Conservation (phyloP, 2,797 vertebrate species). For the Hydrolagus colliei region DNA sequence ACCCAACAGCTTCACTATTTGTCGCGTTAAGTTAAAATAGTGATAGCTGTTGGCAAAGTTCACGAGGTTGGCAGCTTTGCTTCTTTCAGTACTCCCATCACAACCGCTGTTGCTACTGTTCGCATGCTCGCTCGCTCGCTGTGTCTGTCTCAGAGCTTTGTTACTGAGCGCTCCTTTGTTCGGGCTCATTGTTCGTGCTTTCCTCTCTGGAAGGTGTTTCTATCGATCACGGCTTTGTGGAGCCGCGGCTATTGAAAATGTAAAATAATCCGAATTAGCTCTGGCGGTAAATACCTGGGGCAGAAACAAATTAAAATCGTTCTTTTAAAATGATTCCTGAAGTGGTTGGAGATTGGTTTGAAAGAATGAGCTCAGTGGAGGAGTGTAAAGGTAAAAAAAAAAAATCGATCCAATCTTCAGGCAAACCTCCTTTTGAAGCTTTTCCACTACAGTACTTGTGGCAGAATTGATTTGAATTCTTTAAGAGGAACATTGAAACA, state of each 20-base stretch:
- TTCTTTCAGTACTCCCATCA: too few species aligned
- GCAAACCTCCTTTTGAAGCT: slow-evolving; percentile 25
- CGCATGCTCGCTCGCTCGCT: too few species aligned
- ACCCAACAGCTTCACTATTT: too few species aligned
- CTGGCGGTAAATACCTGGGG: slow-evolving; percentile 39
- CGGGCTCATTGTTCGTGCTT: neutral
- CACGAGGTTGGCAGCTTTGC: too few species aligned
- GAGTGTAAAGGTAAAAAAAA: neutral
- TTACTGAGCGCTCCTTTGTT: slow-evolving; percentile 9
- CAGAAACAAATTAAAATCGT: slow-evolving; percentile 42
- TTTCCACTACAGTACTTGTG: slow-evolving; percentile 29
- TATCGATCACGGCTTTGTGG: slow-evolving; percentile 30
- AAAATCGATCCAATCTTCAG: slow-evolving; percentile 11
- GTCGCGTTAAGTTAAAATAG: too few species aligned
- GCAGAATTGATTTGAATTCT: slow-evolving; percentile 31
- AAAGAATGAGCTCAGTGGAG: slow-evolving; percentile 17
- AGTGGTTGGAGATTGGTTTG: slow-evolving; percentile 30
- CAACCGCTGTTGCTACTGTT: too few species aligned
- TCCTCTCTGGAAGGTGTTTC: slow-evolving; percentile 25
- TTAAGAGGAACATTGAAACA: slow-evolving; percentile 25
- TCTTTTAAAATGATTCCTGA: slow-evolving; percentile 31
- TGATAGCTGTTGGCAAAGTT: too few species aligned
- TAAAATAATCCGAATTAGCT: slow-evolving; percentile 37
- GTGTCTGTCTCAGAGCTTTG: neutral
- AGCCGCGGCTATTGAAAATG: slow-evolving; percentile 27